Evolutionary conservation across 2,113 vertebrate genomes (phyloP).

Genomic region (Telmatochromis bifrenatus): DNA sequence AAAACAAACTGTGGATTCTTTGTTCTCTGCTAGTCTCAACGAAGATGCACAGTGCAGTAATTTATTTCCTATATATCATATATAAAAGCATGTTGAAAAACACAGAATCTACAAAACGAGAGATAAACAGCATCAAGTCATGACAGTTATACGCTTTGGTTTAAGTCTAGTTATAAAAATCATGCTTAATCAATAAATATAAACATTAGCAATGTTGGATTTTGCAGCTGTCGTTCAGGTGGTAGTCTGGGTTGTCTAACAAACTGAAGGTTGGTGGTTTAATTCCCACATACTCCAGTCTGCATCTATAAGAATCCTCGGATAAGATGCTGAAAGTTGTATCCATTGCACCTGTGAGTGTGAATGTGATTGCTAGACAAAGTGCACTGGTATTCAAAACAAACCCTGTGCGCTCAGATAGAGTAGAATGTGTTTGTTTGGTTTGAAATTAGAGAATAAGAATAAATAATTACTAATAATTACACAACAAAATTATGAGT

Average conservation of each 20-base stretch:
- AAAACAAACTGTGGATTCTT: background rate
- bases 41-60: background rate
- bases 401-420: too few species aligned
- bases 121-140: background rate
- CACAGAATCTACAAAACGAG: accelerated
- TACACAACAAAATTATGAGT: background rate
- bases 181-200: background rate
- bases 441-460: background rate
- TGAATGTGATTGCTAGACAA: background rate
- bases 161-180: background rate
- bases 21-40: background rate
- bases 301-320: background rate
- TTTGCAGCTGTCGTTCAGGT: background rate
- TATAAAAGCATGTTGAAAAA: background rate
- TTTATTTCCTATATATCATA: background rate
- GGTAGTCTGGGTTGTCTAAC: background rate
- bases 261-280: background rate
- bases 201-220: background rate
- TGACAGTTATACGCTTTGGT: background rate
- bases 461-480: background rate
- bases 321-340: background rate
- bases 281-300: background rate
- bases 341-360: background rate
- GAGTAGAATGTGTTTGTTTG: background rate
- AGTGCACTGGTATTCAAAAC: too few species aligned